Evolutionary conservation across 2,888 invertebrate genomes (phyloP).

Genomic region (Phoronis australis): DNA sequence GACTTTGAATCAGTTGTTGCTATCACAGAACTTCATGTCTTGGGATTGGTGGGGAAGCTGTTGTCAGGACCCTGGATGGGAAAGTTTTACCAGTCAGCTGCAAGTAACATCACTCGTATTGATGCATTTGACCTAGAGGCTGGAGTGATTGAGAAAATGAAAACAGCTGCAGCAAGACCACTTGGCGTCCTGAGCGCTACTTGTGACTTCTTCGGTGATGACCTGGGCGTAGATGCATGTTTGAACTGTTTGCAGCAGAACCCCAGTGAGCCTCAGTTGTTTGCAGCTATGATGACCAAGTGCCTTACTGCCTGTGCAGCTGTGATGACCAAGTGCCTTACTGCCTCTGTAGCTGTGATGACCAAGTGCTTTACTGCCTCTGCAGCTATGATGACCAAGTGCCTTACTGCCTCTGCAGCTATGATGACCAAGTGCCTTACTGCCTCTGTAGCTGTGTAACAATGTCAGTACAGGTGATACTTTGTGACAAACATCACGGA

Average conservation of each 20-base stretch:
- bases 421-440: conserved; percentile 3
- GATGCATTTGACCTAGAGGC: conserved; percentile 1
- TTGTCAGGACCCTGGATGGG: conserved; percentile 4
- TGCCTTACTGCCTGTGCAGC: no score
- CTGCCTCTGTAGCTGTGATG: no score
- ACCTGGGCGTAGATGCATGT: not conserved
- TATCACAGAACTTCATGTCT: conserved; percentile 3
- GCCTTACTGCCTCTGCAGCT: no score
- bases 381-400: no score
- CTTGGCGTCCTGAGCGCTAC: not conserved
- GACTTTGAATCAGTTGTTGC: not conserved
- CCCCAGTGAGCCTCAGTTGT: not conserved
- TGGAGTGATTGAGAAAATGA: conserved; percentile 1
- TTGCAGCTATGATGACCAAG: not conserved
- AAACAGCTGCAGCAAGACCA: conserved; percentile 1
- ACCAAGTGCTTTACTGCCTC: no score
- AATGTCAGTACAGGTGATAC: conserved; percentile 12
- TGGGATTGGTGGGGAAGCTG: conserved; percentile 4
- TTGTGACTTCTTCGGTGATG: conserved; percentile 2
- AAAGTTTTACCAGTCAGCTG: conserved; percentile 3
- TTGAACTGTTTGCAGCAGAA: not conserved
- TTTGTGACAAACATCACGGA: conserved; percentile 9
- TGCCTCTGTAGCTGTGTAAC: conserved; percentile 1
- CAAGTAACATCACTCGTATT: conserved; percentile 1
- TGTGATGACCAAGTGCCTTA: no score